phyloP scores from a whole-genome alignment of 1,140 invertebrate genomes.

The Cardiocondyla obscurior region DNA sequence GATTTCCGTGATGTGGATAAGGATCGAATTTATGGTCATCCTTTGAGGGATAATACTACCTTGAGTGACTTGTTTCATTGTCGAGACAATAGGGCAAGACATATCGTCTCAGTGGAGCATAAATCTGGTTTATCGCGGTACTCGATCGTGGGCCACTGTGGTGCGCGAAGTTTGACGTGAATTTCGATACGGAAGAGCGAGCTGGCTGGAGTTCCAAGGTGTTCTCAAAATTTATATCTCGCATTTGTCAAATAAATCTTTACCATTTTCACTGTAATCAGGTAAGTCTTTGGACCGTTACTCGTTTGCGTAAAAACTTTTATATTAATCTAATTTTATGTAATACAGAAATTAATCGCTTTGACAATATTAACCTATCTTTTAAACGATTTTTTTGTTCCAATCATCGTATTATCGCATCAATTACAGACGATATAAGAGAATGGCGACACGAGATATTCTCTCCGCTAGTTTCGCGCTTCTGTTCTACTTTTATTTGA shows the following conservation, averaged over 20 bases:
- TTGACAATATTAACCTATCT: neutral
- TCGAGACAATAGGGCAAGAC: conserved; percentile 50
- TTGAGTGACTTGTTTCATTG: conserved; percentile 55
- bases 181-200: conserved; percentile 33
- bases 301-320: neutral
- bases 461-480: neutral
- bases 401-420: neutral
- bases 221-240: conserved; percentile 30
- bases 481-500: neutral
- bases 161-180: conserved; percentile 46
- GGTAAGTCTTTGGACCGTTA: neutral
- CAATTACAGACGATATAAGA: neutral
- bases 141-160: conserved; percentile 32
- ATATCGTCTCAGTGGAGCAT: conserved; percentile 28
- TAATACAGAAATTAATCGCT: neutral
- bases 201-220: neutral
- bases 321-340: neutral
- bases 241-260: neutral
- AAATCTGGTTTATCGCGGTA: conserved; percentile 49
- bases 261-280: neutral
- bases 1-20: conserved; percentile 47
- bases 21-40: conserved; percentile 54
- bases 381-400: neutral
- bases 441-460: neutral
- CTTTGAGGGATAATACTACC: conserved; percentile 52